Percentiles rank a stretch among this genome's conserved stretches.
phyloP scores from a whole-genome alignment of 1,140 invertebrate genomes.

The Papilio machaon region DNA sequence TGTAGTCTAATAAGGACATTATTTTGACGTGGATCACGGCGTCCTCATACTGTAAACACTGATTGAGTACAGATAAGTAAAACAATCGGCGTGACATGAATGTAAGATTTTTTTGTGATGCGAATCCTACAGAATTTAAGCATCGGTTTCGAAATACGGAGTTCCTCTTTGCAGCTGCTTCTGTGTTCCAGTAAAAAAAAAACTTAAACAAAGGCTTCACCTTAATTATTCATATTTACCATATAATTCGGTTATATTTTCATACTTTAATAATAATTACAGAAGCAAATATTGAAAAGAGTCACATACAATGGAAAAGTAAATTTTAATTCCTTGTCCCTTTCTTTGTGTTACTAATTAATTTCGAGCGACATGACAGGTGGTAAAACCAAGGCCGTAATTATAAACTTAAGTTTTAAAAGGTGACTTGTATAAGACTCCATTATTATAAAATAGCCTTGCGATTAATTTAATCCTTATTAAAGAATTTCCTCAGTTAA shows the following conservation, averaged over 20 bases:
- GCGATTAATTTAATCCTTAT: background rate
- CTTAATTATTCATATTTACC: conserved; percentile 10
- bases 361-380: background rate
- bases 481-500: background rate
- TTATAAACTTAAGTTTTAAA: background rate
- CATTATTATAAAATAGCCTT: background rate
- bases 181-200: background rate
- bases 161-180: conserved; percentile 17
- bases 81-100: conserved; percentile 69
- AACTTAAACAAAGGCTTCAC: background rate
- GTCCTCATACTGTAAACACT: conserved; percentile 79
- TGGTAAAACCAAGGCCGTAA: background rate
- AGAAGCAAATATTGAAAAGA: background rate
- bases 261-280: background rate
- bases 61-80: conserved; percentile 79
- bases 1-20: conserved; percentile 80
- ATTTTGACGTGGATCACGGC: conserved; percentile 78
- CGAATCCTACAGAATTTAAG: conserved; percentile 38
- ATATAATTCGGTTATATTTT: background rate
- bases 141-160: conserved; percentile 29
- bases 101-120: conserved; percentile 61
- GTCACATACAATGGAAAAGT: background rate
- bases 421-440: background rate
- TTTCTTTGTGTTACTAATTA: background rate
- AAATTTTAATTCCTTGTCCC: background rate